A percentile compares a stretch with the other conserved stretches of the same genome.
phyloP scores from a whole-genome alignment of 2,113 vertebrate genomes.

The Heterocephalus glaber region DNA sequence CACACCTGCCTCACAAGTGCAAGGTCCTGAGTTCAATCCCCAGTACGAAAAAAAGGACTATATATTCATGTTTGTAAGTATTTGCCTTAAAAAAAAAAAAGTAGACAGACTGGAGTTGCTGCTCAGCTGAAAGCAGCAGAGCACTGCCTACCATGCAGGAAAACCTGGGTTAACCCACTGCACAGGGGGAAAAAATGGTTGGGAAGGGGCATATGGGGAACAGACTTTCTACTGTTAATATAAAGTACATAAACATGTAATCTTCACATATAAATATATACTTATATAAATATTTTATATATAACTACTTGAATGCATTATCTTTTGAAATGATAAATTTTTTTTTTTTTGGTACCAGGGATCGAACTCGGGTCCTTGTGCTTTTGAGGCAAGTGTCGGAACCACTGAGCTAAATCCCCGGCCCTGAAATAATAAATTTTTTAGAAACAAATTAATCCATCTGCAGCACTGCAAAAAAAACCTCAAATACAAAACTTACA shows the following conservation, averaged over 20 bases:
- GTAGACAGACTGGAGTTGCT: not conserved
- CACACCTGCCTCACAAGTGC: too few species aligned
- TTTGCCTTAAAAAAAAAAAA: conserved; percentile 38
- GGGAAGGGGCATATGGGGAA: not conserved
- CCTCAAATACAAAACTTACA: not conserved
- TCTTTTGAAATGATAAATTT: not conserved
- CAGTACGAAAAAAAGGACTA: conserved; percentile 5
- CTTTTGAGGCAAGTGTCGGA: too few species aligned
- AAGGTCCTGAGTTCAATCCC: too few species aligned
- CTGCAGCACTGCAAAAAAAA: not conserved
- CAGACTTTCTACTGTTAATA: not conserved
- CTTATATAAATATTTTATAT: not conserved
- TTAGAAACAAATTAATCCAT: not conserved
- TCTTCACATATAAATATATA: not conserved
- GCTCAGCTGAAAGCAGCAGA: not conserved
- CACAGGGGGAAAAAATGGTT: not conserved
- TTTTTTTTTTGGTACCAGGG: too few species aligned
- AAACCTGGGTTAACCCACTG: not conserved
- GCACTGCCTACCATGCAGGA: not conserved
- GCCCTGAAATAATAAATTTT: not conserved
- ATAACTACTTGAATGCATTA: conserved; percentile 2
- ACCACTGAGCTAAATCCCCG: too few species aligned
- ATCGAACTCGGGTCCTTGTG: too few species aligned
- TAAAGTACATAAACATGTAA: not conserved
- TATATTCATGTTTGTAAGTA: not conserved